Evolutionary conservation across 2,113 vertebrate species (phyloP).

Genomic region (Pyxicephalus adspersus): DNA sequence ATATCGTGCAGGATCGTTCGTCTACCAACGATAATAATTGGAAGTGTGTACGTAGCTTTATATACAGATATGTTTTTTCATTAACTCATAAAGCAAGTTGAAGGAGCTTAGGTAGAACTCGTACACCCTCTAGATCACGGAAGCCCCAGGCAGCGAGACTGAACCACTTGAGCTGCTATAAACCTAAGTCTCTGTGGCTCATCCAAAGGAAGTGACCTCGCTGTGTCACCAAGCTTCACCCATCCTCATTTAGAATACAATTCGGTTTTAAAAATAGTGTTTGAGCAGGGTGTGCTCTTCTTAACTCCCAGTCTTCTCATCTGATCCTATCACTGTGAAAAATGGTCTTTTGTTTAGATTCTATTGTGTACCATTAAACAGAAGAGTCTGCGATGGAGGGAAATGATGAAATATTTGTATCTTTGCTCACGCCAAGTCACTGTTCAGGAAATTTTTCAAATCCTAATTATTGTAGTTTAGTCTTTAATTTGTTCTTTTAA

Average conservation of each 20-base stretch:
- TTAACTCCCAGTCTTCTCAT: slow-evolving; percentile 1
- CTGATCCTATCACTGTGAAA: slow-evolving; percentile 37
- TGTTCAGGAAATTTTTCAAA: not conserved
- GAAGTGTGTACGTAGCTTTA: too few species aligned
- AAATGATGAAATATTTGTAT: slow-evolving; percentile 36
- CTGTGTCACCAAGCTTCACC: slow-evolving; percentile 12
- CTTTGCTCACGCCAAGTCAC: slow-evolving; percentile 12
- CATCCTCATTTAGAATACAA: slow-evolving; percentile 45
- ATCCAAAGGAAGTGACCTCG: slow-evolving; percentile 34
- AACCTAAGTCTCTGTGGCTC: not conserved
- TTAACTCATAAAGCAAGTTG: too few species aligned
- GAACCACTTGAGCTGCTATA: slow-evolving; percentile 21
- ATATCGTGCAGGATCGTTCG: too few species aligned
- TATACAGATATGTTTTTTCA: too few species aligned
- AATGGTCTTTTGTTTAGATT: slow-evolving; percentile 47
- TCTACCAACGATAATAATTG: too few species aligned
- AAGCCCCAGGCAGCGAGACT: not conserved
- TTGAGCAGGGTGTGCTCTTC: slow-evolving; percentile 26
- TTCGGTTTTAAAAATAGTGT: slow-evolving; percentile 14
- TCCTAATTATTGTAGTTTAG: not conserved
- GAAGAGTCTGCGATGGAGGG: not conserved
- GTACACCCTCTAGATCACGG: too few species aligned
- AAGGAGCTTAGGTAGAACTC: too few species aligned
- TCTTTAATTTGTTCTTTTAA: not conserved
- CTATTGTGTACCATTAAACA: slow-evolving; percentile 45